Conservation (phyloP, 2,888 invertebrate genomes). For the Nemoura dubitans region DNA sequence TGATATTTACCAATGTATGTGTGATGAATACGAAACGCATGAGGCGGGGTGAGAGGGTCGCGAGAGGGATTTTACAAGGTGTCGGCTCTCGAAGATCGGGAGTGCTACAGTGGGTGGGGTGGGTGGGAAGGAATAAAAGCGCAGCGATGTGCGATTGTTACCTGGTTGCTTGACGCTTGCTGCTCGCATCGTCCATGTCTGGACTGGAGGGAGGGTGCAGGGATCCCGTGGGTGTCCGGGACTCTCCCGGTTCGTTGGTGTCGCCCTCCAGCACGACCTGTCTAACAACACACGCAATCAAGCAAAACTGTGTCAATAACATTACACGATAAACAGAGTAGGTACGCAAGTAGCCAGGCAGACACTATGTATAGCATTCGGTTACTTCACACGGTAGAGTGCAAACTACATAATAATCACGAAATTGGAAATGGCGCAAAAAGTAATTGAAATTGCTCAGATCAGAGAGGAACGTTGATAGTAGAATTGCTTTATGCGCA, state of each 20-base stretch:
- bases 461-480: not conserved
- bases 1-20: too few species aligned
- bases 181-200: constrained; percentile 71
- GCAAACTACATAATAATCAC: too few species aligned
- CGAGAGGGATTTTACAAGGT: too few species aligned
- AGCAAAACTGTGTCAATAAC: not conserved
- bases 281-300: not conserved
- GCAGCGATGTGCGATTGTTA: constrained; percentile 52
- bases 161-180: constrained; percentile 77
- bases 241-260: constrained; percentile 46
- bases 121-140: too few species aligned
- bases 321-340: not conserved
- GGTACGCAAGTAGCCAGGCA: not conserved
- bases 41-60: too few species aligned
- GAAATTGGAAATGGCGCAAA: too few species aligned
- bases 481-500: not conserved
- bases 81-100: too few species aligned
- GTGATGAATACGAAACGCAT: too few species aligned
- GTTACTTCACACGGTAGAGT: too few species aligned
- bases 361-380: too few species aligned
- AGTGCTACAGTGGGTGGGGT: too few species aligned
- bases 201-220: constrained; percentile 48
- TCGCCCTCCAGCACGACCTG: constrained; percentile 49
- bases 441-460: not conserved
- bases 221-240: constrained; percentile 48